phyloP scores from a whole-genome alignment of 2,888 invertebrate genomes.

The Microchrysa polita region DNA sequence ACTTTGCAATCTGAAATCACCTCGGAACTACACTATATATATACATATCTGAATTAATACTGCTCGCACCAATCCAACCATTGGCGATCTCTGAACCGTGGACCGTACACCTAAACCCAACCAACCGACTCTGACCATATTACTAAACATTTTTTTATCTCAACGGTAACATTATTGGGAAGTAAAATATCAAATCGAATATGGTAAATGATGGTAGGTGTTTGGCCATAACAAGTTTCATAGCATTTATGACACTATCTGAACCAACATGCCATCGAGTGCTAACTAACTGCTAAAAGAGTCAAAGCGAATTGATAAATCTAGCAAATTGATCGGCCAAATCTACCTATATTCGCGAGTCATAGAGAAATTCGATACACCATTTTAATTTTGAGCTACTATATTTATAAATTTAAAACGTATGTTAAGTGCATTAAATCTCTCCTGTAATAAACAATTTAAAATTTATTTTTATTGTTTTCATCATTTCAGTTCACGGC shows the following conservation, averaged over 20 bases:
- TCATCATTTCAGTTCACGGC: constrained; percentile 27
- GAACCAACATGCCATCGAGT: not conserved
- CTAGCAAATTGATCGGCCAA: constrained; percentile 2
- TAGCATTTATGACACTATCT: constrained; percentile 24
- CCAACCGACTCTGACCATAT: constrained; percentile 11
- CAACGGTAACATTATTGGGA: constrained; percentile 32
- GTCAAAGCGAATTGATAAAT: too few relatives aligned
- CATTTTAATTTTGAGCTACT: constrained; percentile 2
- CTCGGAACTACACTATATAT: too few relatives aligned
- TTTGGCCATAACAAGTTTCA: constrained; percentile 42
- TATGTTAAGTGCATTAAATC: not conserved
- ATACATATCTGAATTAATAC: too few relatives aligned
- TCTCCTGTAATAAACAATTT: not conserved
- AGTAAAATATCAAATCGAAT: constrained; percentile 38
- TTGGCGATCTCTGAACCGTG: not conserved
- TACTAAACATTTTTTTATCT: constrained; percentile 35
- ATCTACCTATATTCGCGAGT: not conserved
- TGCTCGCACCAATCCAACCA: too few relatives aligned
- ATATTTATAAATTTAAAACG: constrained; percentile 1
- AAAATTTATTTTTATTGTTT: not conserved
- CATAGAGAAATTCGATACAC: not conserved
- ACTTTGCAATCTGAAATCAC: too few relatives aligned
- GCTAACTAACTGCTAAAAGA: not conserved
- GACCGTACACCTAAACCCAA: not conserved
- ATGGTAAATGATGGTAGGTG: constrained; percentile 43